These are phyloP conservation scores for Mareca penelope DNA, from an alignment of 2,797 vertebrate genomes.

Conservation along the genomic window DNA sequence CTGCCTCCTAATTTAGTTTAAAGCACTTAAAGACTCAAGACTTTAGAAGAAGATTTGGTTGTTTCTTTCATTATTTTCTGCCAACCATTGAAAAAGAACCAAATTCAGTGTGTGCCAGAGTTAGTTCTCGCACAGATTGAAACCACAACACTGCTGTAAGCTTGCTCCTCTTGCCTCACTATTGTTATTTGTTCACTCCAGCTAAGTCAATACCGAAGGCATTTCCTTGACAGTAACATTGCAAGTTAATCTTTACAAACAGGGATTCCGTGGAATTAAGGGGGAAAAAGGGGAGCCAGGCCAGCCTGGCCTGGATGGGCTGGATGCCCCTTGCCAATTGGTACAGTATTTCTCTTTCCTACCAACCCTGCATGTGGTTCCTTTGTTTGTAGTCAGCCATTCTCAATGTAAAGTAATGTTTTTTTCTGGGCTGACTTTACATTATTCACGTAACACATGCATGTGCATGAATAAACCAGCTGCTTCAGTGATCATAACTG, in stretches of 20 bases:
- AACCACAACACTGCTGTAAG: not conserved
- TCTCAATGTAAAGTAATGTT: conserved; percentile 70
- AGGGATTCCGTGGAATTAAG: conserved; percentile 99
- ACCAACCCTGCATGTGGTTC: conserved; percentile 88
- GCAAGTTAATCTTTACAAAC: conserved; percentile 99
- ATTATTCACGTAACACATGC: conserved; percentile 59
- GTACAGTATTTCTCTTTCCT: conserved; percentile 99
- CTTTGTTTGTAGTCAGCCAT: conserved; percentile 76
- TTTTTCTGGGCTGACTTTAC: conserved; percentile 65
- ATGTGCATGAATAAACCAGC: conserved; percentile 76
- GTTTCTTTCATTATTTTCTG: not conserved
- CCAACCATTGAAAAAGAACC: not conserved
- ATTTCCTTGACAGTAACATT: conserved; percentile 93
- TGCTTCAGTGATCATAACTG: conserved; percentile 40
- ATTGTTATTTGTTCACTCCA: conserved; percentile 65
- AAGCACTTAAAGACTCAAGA: not conserved
- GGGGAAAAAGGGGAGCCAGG: conserved; percentile 99
- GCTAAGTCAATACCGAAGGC: conserved; percentile 62
- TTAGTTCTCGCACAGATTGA: not conserved
- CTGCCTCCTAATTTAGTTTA: not conserved
- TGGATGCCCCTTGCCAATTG: conserved; percentile 99
- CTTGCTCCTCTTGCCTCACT: conserved; percentile 79
- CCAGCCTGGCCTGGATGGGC: conserved; percentile 99
- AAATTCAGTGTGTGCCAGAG: not conserved
- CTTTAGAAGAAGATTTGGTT: not conserved